Evolutionary conservation across 2,888 invertebrate species (phyloP).

Genomic region (Eupithecia subfuscata): DNA sequence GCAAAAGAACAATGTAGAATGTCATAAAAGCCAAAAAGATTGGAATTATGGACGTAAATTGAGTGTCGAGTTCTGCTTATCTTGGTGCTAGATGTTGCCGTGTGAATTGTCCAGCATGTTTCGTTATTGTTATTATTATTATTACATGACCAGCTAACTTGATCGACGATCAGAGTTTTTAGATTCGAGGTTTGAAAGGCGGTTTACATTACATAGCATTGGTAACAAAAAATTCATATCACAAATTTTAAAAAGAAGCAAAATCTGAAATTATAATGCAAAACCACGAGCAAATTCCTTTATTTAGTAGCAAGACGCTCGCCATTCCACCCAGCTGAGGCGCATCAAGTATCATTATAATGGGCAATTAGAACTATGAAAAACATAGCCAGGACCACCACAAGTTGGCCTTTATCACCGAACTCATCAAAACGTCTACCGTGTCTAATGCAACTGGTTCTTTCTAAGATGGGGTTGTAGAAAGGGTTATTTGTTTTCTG

Average conservation of each 20-base stretch:
- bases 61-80: not conserved
- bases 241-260: not conserved
- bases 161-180: not conserved
- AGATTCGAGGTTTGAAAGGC: not conserved
- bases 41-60: not conserved
- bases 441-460: conserved; percentile 52
- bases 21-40: not conserved
- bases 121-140: not conserved
- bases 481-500: conserved; percentile 78
- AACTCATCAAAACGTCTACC: conserved; percentile 19
- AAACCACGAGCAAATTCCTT: conserved; percentile 19
- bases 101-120: not conserved
- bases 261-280: conserved; percentile 23
- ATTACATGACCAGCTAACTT: not conserved
- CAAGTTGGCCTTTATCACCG: conserved; percentile 34
- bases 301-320: conserved; percentile 25
- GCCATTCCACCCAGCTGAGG: conserved; percentile 47
- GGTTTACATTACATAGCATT: not conserved
- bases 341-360: conserved; percentile 81
- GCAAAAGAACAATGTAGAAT: not conserved
- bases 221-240: not conserved
- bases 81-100: not conserved
- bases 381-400: conserved; percentile 51
- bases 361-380: conserved; percentile 79
- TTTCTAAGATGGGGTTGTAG: conserved; percentile 66